Conservation (phyloP, 2,888 invertebrate genomes). For the Lomographa bimaculata region DNA sequence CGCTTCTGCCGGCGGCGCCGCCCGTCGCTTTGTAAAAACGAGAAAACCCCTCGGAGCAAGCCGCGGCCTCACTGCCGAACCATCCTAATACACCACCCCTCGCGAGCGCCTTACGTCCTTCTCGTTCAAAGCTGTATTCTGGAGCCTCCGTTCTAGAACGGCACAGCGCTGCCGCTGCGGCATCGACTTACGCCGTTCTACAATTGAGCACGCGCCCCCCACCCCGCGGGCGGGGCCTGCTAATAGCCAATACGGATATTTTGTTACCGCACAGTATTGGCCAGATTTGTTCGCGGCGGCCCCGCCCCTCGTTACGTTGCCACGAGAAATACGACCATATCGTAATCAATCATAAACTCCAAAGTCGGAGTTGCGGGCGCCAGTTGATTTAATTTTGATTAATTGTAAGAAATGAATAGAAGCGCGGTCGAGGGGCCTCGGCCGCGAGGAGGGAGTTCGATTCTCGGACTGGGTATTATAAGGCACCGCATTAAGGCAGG, state of each 20-base stretch:
- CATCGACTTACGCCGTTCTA: constrained; percentile 40
- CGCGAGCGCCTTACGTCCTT: constrained; percentile 45
- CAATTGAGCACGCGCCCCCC: constrained; percentile 37
- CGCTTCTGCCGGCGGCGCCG: constrained; percentile 70
- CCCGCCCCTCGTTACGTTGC: constrained; percentile 63
- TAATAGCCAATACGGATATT: constrained; percentile 85
- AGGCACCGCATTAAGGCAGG: constrained; percentile 33
- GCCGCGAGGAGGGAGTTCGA: constrained; percentile 31
- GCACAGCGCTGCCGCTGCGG: constrained; percentile 6
- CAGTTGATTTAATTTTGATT: constrained; percentile 81
- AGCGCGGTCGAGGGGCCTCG: constrained; percentile 42
- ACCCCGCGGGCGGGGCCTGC: constrained; percentile 73
- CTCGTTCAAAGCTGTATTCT: constrained; percentile 32
- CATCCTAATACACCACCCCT: constrained; percentile 55
- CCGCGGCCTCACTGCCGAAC: constrained; percentile 45
- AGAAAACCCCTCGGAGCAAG: constrained; percentile 46
- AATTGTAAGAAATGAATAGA: constrained; percentile 81
- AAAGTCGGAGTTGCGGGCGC: constrained; percentile 42
- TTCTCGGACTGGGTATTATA: constrained; percentile 23
- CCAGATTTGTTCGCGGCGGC: constrained; percentile 80
- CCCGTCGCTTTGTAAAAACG: constrained; percentile 56
- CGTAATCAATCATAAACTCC: constrained; percentile 41
- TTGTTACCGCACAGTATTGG: constrained; percentile 85
- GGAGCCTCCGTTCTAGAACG: constrained; percentile 15
- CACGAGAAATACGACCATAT: constrained; percentile 51